Evolutionary conservation across 2,888 invertebrate species (phyloP).

Genomic region (Sabatieria punctata): DNA sequence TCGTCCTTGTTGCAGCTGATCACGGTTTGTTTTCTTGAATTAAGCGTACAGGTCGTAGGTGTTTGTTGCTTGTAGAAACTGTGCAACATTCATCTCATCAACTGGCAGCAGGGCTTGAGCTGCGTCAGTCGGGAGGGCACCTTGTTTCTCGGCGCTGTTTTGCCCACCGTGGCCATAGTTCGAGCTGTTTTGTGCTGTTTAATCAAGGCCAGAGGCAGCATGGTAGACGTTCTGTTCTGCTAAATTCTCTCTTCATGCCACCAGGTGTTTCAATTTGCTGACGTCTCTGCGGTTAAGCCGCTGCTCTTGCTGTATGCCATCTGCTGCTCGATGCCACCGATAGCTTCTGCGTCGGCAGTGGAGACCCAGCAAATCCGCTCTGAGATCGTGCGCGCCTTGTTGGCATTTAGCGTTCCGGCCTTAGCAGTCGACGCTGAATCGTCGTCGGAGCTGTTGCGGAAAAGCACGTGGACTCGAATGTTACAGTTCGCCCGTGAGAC

Average conservation of each 20-base stretch:
- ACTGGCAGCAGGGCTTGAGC: constrained; percentile 57
- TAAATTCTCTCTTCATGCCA: constrained; percentile 12
- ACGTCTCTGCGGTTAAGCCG: constrained; percentile 61
- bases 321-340: constrained; percentile 60
- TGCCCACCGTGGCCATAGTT: constrained; percentile 59
- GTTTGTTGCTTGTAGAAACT: constrained; percentile 39
- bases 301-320: constrained; percentile 59
- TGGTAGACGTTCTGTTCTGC: no score
- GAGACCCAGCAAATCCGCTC: not conserved
- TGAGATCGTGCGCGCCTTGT: constrained; percentile 59
- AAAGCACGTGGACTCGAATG: constrained; percentile 83
- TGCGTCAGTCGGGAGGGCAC: constrained; percentile 52
- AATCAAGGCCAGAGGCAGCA: no score
- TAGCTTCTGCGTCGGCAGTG: constrained; percentile 23
- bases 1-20: constrained; percentile 51
- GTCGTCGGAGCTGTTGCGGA: no score
- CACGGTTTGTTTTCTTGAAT: constrained; percentile 4
- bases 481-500: constrained; percentile 41
- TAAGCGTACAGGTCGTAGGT: no score
- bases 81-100: constrained; percentile 61
- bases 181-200: no score
- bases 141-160: constrained; percentile 52
- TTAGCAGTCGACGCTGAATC: no score
- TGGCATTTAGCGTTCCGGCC: constrained; percentile 73
- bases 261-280: constrained; percentile 59